A percentile compares a stretch with the other conserved stretches of the same genome.
These are phyloP conservation scores for Delphinus delphis DNA, from an alignment of 2,113 vertebrate species.

Conservation along the genomic window DNA sequence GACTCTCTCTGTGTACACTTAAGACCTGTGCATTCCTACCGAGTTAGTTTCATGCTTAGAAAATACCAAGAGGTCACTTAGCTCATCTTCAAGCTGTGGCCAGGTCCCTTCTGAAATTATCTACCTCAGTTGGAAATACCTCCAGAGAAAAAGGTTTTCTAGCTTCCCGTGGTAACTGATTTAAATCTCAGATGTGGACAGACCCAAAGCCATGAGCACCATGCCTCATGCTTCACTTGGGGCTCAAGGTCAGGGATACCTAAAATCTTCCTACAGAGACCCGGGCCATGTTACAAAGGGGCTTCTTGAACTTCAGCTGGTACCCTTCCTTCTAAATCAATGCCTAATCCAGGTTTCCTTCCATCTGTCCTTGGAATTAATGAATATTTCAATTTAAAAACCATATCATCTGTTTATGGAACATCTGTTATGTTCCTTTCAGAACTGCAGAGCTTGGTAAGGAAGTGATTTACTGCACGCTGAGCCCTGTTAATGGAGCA, in stretches of 20 bases:
- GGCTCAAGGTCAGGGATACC: not conserved
- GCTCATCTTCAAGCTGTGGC: not conserved
- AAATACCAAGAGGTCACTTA: slow-evolving; percentile 53
- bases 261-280: slow-evolving; percentile 12
- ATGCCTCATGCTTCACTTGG: not conserved
- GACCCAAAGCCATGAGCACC: not conserved
- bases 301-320: not conserved
- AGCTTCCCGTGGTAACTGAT: slow-evolving; percentile 29
- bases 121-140: not conserved
- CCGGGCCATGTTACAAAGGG: not conserved
- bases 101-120: slow-evolving; percentile 48
- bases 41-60: slow-evolving; percentile 30
- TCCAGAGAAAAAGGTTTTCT: slow-evolving; percentile 46
- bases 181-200: slow-evolving; percentile 21
- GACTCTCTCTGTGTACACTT: not conserved
- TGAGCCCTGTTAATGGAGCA: not conserved
- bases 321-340: not conserved
- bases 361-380: not conserved
- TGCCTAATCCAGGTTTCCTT: not conserved
- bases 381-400: not conserved
- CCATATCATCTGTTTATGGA: not conserved
- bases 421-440: not conserved
- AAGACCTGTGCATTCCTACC: not conserved
- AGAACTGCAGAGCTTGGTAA: not conserved
- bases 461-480: not conserved